Conservation (phyloP, 2,888 invertebrate genomes). For the Troglohyphantes excavatus region DNA sequence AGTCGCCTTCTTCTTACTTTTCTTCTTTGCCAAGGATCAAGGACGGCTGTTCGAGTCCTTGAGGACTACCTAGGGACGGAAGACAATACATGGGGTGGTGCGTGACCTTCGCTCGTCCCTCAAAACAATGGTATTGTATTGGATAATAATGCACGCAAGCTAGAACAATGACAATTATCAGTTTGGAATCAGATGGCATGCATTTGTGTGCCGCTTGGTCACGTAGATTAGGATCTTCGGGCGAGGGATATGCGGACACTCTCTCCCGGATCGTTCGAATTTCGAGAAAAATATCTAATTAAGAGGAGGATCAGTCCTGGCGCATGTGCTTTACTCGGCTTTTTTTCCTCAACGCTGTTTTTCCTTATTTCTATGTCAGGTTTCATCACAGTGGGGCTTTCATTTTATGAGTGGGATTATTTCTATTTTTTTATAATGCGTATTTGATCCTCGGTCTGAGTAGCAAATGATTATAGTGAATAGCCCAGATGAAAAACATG, state of each 20-base stretch:
- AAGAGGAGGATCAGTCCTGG: slow-evolving; percentile 18
- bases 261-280: slow-evolving; percentile 13
- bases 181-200: slow-evolving; percentile 72
- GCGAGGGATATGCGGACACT: slow-evolving; percentile 42
- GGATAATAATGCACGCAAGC: slow-evolving; percentile 73
- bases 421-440: too few relatives aligned
- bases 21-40: slow-evolving; percentile 61
- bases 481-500: too few relatives aligned
- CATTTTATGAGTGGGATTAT: too few relatives aligned
- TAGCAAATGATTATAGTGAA: too few relatives aligned
- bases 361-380: slow-evolving; percentile 38
- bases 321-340: slow-evolving; percentile 1
- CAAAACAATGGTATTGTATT: slow-evolving; percentile 73
- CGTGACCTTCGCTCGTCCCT: slow-evolving; percentile 59
- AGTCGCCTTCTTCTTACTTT: neutral
- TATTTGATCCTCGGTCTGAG: too few relatives aligned
- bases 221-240: slow-evolving; percentile 54
- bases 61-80: slow-evolving; percentile 31
- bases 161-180: slow-evolving; percentile 78
- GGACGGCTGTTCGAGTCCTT: slow-evolving; percentile 62
- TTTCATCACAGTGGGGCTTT: neutral
- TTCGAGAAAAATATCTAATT: slow-evolving; percentile 37
- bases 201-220: slow-evolving; percentile 66
- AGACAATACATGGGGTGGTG: slow-evolving; percentile 71
- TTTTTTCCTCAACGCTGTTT: slow-evolving; percentile 41